A percentile compares a stretch with the other conserved stretches of the same genome.
Conservation (phyloP, 2,888 invertebrate species). For the Lymantria dispar region DNA sequence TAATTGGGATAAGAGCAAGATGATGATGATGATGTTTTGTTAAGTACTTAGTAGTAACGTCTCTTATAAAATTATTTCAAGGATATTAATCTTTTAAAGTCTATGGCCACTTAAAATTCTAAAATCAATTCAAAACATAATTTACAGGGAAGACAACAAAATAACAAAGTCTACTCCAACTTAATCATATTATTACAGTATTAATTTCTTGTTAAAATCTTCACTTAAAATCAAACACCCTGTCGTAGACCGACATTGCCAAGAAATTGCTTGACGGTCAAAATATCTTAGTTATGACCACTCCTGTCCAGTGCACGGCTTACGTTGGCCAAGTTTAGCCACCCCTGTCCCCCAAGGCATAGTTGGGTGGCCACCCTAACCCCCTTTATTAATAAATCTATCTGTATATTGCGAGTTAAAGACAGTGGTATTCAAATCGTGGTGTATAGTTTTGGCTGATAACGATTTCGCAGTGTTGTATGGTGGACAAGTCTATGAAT, state of each 20-base stretch:
- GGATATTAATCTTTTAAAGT: too few relatives aligned
- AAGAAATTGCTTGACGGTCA: constrained; percentile 81
- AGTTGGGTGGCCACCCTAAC: constrained; percentile 48
- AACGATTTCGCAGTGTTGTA: constrained; percentile 25
- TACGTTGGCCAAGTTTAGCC: constrained; percentile 75
- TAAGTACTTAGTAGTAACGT: too few relatives aligned
- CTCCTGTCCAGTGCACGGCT: constrained; percentile 78
- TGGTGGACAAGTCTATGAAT: constrained; percentile 5
- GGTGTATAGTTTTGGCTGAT: constrained; percentile 32
- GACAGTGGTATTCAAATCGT: constrained; percentile 64
- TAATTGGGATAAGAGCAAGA: too few relatives aligned
- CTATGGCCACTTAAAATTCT: not conserved
- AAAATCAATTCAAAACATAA: not conserved
- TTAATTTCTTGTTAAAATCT: constrained; percentile 56
- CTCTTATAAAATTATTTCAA: too few relatives aligned
- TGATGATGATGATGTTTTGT: too few relatives aligned
- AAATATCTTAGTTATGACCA: constrained; percentile 83
- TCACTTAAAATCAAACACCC: constrained; percentile 58
- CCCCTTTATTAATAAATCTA: constrained; percentile 76
- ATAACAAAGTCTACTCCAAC: constrained; percentile 29
- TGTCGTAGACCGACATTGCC: constrained; percentile 60
- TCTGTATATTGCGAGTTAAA: constrained; percentile 74
- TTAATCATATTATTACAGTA: constrained; percentile 53
- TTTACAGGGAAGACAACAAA: constrained; percentile 11
- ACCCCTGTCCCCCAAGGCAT: constrained; percentile 58